A percentile compares a stretch with the other conserved stretches of the same genome.
Conservation (phyloP, 2,888 invertebrate genomes). For the Anodontia alba region DNA sequence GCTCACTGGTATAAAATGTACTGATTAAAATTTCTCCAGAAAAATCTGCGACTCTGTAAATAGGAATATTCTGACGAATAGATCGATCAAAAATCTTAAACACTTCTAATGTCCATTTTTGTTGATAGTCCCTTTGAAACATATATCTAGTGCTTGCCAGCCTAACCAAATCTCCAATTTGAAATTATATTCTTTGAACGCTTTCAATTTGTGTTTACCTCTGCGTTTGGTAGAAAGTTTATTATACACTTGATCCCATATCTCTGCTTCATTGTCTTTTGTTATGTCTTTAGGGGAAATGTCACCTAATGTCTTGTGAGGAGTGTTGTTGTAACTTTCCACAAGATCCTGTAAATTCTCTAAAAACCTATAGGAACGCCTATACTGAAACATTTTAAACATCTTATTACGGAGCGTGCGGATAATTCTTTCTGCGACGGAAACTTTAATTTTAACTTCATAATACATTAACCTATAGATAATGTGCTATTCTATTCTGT, state of each 20-base stretch:
- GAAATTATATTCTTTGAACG: too few relatives aligned
- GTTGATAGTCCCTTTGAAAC: conserved; percentile 5
- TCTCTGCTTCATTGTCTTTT: conserved; percentile 13
- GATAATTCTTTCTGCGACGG: conserved; percentile 14
- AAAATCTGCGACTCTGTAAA: conserved; percentile 6
- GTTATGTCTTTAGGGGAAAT: conserved; percentile 9
- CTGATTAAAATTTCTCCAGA: neutral
- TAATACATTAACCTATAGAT: too few relatives aligned
- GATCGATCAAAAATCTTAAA: neutral
- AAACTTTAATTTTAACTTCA: too few relatives aligned
- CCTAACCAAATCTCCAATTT: neutral
- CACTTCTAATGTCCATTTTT: neutral
- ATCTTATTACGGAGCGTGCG: conserved; percentile 18
- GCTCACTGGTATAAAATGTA: neutral
- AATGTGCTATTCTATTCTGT: too few relatives aligned
- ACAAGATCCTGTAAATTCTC: neutral
- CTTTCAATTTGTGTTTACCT: too few relatives aligned
- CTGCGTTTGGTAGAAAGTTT: too few relatives aligned
- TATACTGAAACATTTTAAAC: conserved; percentile 15
- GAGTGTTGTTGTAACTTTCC: conserved; percentile 12
- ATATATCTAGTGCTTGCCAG: neutral
- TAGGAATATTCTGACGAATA: neutral
- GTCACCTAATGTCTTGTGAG: neutral
- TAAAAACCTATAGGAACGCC: conserved; percentile 11
- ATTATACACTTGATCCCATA: neutral